phyloP scores from a whole-genome alignment of 2,113 vertebrate species.

The Toxostoma redivivum region DNA sequence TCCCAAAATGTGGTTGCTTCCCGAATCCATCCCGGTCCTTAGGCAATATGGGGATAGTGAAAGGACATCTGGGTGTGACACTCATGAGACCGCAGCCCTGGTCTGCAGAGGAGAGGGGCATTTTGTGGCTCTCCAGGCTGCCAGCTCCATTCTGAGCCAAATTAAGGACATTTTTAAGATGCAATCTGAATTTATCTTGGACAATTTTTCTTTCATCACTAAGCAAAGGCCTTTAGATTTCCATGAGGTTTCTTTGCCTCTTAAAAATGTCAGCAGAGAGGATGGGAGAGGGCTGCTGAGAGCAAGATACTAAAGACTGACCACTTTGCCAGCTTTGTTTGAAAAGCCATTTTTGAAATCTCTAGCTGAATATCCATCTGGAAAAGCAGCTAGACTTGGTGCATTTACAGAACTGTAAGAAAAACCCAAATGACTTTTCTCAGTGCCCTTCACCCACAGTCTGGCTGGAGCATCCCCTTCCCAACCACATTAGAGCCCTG shows the following conservation, averaged over 20 bases:
- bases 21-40: neutral
- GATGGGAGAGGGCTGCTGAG: neutral
- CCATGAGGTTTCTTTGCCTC: neutral
- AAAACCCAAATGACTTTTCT: neutral
- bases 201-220: neutral
- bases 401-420: neutral
- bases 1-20: neutral
- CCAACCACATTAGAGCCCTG: rapidly evolving
- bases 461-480: neutral
- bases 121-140: neutral
- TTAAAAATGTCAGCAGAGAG: neutral
- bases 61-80: neutral
- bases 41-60: neutral
- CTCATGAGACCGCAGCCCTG: neutral
- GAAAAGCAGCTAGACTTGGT: neutral
- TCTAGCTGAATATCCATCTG: neutral
- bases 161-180: neutral
- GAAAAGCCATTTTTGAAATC: neutral
- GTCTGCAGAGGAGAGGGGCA: rapidly evolving
- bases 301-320: rapidly evolving
- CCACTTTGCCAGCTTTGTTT: neutral
- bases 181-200: neutral
- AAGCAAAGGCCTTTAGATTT: neutral
- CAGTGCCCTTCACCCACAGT: neutral
- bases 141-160: neutral